Evolutionary conservation across 2,888 invertebrate genomes (phyloP).

Genomic region (Rhimphoctona megacephalus): DNA sequence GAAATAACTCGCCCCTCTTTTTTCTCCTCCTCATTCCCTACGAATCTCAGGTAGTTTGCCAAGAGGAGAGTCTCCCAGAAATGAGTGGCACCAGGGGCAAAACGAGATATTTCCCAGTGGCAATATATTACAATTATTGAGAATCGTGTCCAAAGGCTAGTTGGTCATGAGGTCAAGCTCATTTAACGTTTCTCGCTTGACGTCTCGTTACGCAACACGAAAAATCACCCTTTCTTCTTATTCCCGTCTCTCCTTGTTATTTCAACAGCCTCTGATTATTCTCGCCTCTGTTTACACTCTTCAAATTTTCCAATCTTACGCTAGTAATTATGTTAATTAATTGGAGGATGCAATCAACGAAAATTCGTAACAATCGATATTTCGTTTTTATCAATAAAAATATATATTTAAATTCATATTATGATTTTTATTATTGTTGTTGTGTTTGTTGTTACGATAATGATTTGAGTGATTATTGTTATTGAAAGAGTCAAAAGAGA

Average conservation of each 20-base stretch:
- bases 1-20: background rate
- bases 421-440: no score
- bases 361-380: background rate
- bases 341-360: background rate
- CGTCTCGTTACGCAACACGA: background rate
- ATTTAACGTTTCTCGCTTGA: background rate
- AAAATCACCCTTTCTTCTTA: background rate
- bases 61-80: background rate
- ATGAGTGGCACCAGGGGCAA: background rate
- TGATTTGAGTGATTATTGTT: background rate
- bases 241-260: background rate
- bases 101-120: background rate
- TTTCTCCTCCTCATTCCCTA: background rate
- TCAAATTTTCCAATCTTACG: background rate
- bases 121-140: background rate
- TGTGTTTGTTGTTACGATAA: no score
- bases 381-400: background rate
- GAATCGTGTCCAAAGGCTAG: background rate
- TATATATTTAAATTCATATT: no score
- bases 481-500: background rate
- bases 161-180: conserved; percentile 9
- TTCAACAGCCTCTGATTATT: background rate
- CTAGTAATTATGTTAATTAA: background rate
- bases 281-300: background rate
- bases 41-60: background rate